phyloP scores from a whole-genome alignment of 2,113 vertebrate species.

The Cebus imitator region DNA sequence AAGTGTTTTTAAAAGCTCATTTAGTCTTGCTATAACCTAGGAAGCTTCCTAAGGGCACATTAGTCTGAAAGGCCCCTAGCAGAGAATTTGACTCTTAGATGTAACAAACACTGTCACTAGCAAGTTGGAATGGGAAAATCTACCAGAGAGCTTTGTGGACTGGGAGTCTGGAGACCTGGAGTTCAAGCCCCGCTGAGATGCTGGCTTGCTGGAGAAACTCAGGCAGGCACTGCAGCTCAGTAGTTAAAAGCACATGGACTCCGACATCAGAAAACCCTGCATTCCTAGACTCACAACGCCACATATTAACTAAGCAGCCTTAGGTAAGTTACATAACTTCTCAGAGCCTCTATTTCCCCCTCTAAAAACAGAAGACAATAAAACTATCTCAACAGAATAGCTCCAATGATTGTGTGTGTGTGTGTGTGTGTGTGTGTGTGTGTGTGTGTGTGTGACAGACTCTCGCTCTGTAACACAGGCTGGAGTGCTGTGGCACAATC shows the following conservation, averaged over 20 bases:
- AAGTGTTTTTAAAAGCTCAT: slow-evolving; percentile 19
- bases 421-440: too few species aligned
- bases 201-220: neutral
- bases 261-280: neutral
- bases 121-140: neutral
- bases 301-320: neutral
- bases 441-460: too few species aligned
- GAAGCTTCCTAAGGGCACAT: neutral
- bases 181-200: neutral
- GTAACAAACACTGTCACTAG: neutral
- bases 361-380: neutral
- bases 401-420: neutral
- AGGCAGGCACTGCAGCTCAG: too few species aligned
- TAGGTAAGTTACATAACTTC: neutral
- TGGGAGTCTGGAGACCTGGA: neutral
- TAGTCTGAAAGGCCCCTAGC: neutral
- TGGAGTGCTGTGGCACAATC: too few species aligned
- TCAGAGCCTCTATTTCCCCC: neutral
- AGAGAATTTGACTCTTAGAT: neutral
- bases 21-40: neutral
- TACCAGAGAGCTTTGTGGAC: neutral
- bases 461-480: too few species aligned
- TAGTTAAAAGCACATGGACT: neutral
- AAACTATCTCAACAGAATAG: neutral
- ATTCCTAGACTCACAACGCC: neutral